Conservation (phyloP, 2,888 invertebrate genomes). For the Parascotia fuliginaria region DNA sequence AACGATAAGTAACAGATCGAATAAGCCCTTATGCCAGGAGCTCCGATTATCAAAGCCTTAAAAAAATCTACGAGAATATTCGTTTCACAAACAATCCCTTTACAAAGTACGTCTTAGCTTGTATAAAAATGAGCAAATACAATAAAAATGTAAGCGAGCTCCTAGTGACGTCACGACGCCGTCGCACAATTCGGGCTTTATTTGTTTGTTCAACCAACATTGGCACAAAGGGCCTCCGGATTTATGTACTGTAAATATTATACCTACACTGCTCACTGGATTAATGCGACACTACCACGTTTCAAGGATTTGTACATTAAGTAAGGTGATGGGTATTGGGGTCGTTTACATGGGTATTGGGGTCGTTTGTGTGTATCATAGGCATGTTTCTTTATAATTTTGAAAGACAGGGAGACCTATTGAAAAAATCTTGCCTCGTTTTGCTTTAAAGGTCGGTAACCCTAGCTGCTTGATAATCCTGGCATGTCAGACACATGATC, state of each 20-base stretch:
- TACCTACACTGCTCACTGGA: background rate
- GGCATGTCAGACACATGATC: conserved; percentile 44
- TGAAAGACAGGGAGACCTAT: too few relatives aligned
- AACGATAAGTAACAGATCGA: too few relatives aligned
- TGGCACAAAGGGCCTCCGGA: conserved; percentile 41
- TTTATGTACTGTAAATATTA: conserved; percentile 2
- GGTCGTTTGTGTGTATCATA: too few relatives aligned
- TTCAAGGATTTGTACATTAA: background rate
- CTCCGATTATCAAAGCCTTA: too few relatives aligned
- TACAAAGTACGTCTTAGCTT: background rate
- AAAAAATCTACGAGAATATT: too few relatives aligned
- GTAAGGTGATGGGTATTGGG: too few relatives aligned
- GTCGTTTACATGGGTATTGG: too few relatives aligned
- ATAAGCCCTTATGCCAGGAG: too few relatives aligned
- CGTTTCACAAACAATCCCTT: too few relatives aligned
- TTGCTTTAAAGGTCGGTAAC: background rate
- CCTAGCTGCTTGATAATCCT: conserved; percentile 31
- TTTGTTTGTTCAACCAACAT: conserved; percentile 50
- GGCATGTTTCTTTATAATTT: too few relatives aligned
- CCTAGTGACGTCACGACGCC: conserved; percentile 42
- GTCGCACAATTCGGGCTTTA: conserved; percentile 36
- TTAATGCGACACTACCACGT: conserved; percentile 1
- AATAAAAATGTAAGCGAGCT: conserved; percentile 29
- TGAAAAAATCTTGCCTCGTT: too few relatives aligned
- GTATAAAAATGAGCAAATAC: conserved; percentile 30